Percentiles rank a stretch among this genome's conserved stretches.
phyloP scores from a whole-genome alignment of 2,888 invertebrate species.

The Laspeyria flexula region DNA sequence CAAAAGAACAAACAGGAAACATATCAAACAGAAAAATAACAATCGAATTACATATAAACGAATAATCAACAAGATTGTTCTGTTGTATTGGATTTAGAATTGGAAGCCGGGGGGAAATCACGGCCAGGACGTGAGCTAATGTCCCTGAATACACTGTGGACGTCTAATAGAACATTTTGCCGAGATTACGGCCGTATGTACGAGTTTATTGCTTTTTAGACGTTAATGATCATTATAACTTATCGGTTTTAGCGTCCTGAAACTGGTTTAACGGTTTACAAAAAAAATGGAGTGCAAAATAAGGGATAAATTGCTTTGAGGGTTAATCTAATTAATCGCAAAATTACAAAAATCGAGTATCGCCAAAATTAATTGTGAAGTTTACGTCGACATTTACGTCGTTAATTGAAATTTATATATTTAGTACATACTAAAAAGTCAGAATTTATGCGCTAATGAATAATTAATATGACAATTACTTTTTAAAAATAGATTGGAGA shows the following conservation, averaged over 20 bases:
- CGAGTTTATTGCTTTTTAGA: slow-evolving; percentile 29
- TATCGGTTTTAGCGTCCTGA: not conserved
- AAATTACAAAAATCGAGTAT: too few species aligned
- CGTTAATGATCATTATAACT: slow-evolving; percentile 3
- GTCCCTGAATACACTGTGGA: not conserved
- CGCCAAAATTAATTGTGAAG: too few species aligned
- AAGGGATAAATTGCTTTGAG: too few species aligned
- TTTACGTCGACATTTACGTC: too few species aligned
- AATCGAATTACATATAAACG: slow-evolving; percentile 32
- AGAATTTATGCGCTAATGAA: too few species aligned
- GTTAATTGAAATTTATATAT: too few species aligned
- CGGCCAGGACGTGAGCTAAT: slow-evolving; percentile 24
- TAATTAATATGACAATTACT: too few species aligned
- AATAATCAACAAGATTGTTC: slow-evolving; percentile 28
- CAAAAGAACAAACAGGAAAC: not conserved
- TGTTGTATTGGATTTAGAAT: slow-evolving; percentile 44
- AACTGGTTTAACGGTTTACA: too few species aligned
- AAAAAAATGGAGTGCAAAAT: too few species aligned
- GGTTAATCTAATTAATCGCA: too few species aligned
- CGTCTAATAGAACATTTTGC: slow-evolving; percentile 33
- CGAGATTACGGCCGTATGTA: slow-evolving; percentile 28
- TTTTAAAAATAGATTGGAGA: too few species aligned
- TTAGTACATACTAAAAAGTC: too few species aligned
- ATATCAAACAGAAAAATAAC: slow-evolving; percentile 15
- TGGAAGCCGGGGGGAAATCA: slow-evolving; percentile 44